Percentiles rank a stretch among this genome's conserved stretches.
Evolutionary conservation across 2,797 vertebrate genomes (phyloP).

Genomic region (Tinamus major): DNA sequence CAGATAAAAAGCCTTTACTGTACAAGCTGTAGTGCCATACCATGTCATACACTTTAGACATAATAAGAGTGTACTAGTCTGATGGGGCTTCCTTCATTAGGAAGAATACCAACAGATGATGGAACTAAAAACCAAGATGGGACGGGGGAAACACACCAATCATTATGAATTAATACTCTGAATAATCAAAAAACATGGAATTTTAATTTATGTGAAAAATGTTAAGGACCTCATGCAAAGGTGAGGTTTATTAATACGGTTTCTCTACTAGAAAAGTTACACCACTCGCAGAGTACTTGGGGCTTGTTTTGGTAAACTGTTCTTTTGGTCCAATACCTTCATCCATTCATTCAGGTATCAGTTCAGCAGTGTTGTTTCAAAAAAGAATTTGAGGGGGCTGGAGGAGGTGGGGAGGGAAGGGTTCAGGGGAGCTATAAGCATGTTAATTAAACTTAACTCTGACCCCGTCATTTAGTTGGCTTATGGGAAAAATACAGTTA

Average conservation of each 20-base stretch:
- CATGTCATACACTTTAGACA: not conserved
- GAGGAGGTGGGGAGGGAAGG: not conserved
- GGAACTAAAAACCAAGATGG: not conserved
- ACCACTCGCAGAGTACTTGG: not conserved
- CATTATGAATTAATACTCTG: not conserved
- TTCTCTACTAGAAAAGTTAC: not conserved
- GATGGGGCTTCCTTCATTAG: not conserved
- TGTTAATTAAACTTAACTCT: not conserved
- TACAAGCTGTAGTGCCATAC: not conserved
- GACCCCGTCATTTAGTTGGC: not conserved
- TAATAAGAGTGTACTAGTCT: not conserved
- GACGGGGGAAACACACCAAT: not conserved
- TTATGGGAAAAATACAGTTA: not conserved
- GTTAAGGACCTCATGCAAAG: rapidly evolving
- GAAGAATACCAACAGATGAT: rapidly evolving
- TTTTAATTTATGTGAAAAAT: constrained; percentile 1
- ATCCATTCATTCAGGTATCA: not conserved
- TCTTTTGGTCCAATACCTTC: not conserved
- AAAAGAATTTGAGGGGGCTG: not conserved
- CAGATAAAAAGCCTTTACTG: not conserved
- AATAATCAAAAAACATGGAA: not conserved
- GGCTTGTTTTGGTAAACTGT: not conserved
- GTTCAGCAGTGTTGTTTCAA: not conserved
- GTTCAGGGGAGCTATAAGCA: not conserved
- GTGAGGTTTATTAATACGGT: not conserved